Conservation (phyloP, 2,113 vertebrate genomes). For the Tinamus guttatus region DNA sequence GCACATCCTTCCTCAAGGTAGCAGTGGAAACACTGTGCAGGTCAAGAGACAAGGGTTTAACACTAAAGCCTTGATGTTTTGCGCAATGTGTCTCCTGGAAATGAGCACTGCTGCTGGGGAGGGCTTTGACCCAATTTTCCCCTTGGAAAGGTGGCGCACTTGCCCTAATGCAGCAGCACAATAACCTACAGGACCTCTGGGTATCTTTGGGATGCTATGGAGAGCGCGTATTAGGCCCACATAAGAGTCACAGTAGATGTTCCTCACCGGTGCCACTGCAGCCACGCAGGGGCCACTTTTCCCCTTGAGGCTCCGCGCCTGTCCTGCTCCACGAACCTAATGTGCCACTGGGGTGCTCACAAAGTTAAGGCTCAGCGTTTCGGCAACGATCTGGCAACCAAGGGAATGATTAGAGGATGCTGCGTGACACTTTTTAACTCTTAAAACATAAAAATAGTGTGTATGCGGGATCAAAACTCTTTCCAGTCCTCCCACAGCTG, state of each 20-base stretch:
- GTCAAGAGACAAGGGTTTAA: neutral
- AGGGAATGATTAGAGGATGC: fast-evolving
- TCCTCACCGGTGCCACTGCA: neutral
- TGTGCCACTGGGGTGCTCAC: neutral
- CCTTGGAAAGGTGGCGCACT: neutral
- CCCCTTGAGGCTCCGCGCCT: neutral
- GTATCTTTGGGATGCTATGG: neutral
- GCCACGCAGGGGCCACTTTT: neutral
- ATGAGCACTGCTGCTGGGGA: neutral
- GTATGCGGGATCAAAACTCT: no score
- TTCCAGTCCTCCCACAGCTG: no score
- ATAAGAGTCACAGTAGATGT: neutral
- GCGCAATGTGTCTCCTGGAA: neutral
- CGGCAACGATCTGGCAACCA: neutral
- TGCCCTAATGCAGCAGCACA: neutral
- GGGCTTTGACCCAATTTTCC: neutral
- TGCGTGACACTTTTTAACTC: neutral
- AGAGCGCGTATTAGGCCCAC: neutral
- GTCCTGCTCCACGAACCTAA: neutral
- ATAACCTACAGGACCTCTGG: neutral
- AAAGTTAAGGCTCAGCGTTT: neutral
- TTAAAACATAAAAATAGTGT: no score
- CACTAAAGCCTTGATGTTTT: neutral
- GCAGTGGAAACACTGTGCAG: neutral
- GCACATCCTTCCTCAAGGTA: neutral